Percentiles rank a stretch among this genome's conserved stretches.
phyloP scores from a whole-genome alignment of 2,888 invertebrate species.

The Sclerodermus sp. region DNA sequence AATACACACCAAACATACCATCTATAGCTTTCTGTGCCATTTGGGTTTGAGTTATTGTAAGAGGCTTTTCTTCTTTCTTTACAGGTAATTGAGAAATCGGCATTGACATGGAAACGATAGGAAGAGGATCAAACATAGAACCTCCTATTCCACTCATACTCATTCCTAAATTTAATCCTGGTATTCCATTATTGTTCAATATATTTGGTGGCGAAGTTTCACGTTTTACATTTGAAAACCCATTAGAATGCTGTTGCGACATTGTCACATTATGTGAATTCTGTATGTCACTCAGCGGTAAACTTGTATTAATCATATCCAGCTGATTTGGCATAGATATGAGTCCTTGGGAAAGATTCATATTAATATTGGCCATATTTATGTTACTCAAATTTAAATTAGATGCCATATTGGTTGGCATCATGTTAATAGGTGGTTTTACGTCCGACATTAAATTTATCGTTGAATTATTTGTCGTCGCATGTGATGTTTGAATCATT shows the following conservation, averaged over 20 bases:
- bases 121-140: constrained; percentile 70
- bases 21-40: constrained; percentile 50
- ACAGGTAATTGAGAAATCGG: constrained; percentile 57
- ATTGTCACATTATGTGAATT: constrained; percentile 47
- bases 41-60: constrained; percentile 68
- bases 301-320: constrained; percentile 46
- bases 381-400: constrained; percentile 45
- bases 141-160: constrained; percentile 60
- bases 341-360: constrained; percentile 42
- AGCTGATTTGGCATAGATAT: constrained; percentile 50
- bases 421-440: constrained; percentile 46
- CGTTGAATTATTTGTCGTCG: constrained; percentile 39
- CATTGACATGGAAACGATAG: constrained; percentile 53
- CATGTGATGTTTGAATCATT: constrained; percentile 37
- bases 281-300: constrained; percentile 41
- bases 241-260: constrained; percentile 55
- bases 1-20: constrained; percentile 40
- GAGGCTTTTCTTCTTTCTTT: constrained; percentile 65
- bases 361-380: constrained; percentile 43
- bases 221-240: constrained; percentile 58
- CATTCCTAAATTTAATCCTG: constrained; percentile 58
- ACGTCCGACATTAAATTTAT: constrained; percentile 46
- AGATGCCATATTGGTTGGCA: constrained; percentile 43
- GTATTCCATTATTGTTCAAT: constrained; percentile 59
- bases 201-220: constrained; percentile 56